Evolutionary conservation across 1,140 invertebrate genomes (phyloP), one percentile per base, ranked within the genome.

Genomic region (Tetramorium alpestre): DNA sequence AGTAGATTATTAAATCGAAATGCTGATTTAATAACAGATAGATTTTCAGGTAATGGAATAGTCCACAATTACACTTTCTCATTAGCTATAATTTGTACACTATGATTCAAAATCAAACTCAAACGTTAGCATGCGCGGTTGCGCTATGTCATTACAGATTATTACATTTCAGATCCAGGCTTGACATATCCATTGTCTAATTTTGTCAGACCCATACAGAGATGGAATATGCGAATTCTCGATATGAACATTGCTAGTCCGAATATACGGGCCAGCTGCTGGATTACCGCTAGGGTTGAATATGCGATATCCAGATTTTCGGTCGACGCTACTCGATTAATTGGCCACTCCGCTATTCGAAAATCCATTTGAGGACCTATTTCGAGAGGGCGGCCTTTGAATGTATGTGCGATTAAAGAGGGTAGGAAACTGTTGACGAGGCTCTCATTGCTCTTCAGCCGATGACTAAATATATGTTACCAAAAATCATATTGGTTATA

Each of bases 141-240:
- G 22, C 44, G 49, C 25, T 3, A 47, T 16, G 67, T 58, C 44
- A 73, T 62, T 84, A 22, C 25, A 49, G 25, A 75, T 18, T 72
- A 49, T 84, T 84, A 84, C n/a, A 28, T 75, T 84, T 84, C 41
- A 49, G 54, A 75, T 6, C 28, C 25, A 47, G 47, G 69, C 56
- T 84, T 84, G 69, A 75, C 44, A 84, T 75, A 13, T 73, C n/a
- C 70, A 84, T 84, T 84, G 56, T 84, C 80, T 84, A 84, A 73
- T 84, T 84, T 84, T 49, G 69, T 84, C 25, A 47, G 80, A 84
- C 22, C 41, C 28, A 60, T 18, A 67, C 33, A 28, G 69, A 84
- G 67, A 73, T 73, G n/a, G 44, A 75, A 84, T 81, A 75, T 18
- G 18, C 54, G 80, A 84, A 62, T 73, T 84, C 25, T 16, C 51